phyloP scores from a whole-genome alignment of 2,797 vertebrate genomes.

The Pipistrellus nathusii region DNA sequence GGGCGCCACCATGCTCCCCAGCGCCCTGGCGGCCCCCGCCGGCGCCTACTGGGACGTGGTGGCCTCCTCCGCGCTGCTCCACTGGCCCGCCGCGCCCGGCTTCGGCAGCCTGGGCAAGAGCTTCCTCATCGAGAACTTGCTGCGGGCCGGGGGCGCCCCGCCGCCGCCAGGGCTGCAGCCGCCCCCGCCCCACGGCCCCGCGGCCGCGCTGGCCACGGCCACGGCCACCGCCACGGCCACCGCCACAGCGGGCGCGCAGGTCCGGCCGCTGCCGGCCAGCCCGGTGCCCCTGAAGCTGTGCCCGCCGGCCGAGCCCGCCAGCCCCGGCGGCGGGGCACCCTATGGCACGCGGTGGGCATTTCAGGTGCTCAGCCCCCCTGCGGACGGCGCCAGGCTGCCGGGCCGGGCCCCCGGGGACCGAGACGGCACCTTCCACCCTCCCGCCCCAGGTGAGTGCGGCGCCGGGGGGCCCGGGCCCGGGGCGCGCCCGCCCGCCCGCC shows the following conservation, averaged over 20 bases:
- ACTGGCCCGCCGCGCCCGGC: slow-evolving; percentile 87
- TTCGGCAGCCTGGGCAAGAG: slow-evolving; percentile 95
- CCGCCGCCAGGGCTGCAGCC: slow-evolving; percentile 81
- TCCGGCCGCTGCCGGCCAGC: slow-evolving; percentile 76
- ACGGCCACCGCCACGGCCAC: neutral
- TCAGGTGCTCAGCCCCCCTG: slow-evolving; percentile 84
- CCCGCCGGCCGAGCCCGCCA: slow-evolving; percentile 80
- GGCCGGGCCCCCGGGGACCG: slow-evolving; percentile 47
- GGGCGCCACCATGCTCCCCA: slow-evolving; percentile 70
- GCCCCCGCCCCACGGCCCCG: slow-evolving; percentile 84
- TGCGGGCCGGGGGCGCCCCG: slow-evolving; percentile 86
- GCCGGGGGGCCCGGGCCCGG: no score
- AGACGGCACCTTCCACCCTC: slow-evolving; percentile 73
- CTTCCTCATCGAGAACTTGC: slow-evolving; percentile 95
- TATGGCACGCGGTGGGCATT: slow-evolving; percentile 89
- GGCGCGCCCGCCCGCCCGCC: neutral
- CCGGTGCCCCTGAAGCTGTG: slow-evolving; percentile 84
- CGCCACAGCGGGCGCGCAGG: slow-evolving; percentile 23
- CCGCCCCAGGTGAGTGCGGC: slow-evolving; percentile 86
- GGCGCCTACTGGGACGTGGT: slow-evolving; percentile 88
- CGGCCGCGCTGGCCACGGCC: neutral
- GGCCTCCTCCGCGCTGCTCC: slow-evolving; percentile 87
- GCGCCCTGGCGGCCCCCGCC: slow-evolving; percentile 59
- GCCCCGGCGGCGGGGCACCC: slow-evolving; percentile 80
- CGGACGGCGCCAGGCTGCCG: slow-evolving; percentile 71